Percentiles rank a stretch among this genome's conserved stretches.
Conservation (phyloP, 2,113 vertebrate species). For the Meriones unguiculatus region DNA sequence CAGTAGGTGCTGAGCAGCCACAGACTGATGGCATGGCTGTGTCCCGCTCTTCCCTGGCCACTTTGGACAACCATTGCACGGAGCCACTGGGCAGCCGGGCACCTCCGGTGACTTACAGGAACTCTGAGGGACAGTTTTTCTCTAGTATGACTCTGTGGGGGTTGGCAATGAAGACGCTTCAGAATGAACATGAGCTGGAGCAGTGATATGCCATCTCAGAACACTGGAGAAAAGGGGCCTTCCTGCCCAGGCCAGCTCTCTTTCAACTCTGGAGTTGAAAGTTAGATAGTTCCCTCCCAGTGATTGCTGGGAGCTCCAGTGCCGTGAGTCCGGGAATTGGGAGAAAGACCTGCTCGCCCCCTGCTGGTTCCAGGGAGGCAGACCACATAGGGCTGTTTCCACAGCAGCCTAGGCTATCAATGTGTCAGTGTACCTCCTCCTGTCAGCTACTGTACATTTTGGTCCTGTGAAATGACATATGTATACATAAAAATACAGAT, state of each 20-base stretch:
- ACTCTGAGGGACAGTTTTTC: conserved; percentile 91
- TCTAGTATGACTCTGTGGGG: conserved; percentile 96
- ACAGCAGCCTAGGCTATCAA: neutral
- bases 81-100: conserved; percentile 84
- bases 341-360: neutral
- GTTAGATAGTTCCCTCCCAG: neutral
- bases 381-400: rapidly evolving
- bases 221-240: neutral
- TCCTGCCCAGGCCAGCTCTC: neutral
- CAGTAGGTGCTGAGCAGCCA: conserved; percentile 71
- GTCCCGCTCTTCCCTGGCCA: conserved; percentile 81
- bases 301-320: rapidly evolving
- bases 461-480: conserved; percentile 64
- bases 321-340: rapidly evolving
- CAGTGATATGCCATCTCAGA: conserved; percentile 81
- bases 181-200: conserved; percentile 94
- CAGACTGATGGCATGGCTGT: conserved; percentile 74
- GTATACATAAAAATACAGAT: conserved; percentile 74
- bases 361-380: neutral
- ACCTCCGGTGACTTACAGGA: conserved; percentile 82
- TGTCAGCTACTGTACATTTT: conserved; percentile 63
- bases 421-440: neutral
- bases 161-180: conserved; percentile 95
- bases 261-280: neutral
- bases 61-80: conserved; percentile 85